A percentile compares a stretch with the other conserved stretches of the same genome.
Conservation (phyloP, 2,888 invertebrate species). For the Suillia variegata region DNA sequence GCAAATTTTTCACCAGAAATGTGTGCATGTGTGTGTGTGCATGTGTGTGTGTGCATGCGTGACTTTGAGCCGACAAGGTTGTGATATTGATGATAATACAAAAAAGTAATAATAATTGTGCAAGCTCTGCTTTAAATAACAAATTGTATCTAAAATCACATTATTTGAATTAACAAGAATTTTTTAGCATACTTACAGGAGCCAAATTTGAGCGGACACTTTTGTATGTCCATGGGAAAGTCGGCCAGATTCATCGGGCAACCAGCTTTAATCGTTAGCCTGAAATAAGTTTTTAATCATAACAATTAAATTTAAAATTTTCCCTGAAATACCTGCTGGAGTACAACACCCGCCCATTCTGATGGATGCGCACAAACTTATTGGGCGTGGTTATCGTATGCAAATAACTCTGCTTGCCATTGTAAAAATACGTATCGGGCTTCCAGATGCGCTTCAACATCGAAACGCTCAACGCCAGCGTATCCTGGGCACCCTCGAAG, state of each 20-base stretch:
- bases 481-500: constrained; percentile 70
- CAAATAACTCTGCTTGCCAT: constrained; percentile 80
- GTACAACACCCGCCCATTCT: constrained; percentile 76
- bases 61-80: neutral
- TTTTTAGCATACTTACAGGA: constrained; percentile 73
- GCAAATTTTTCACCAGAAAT: too few relatives aligned
- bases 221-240: constrained; percentile 85
- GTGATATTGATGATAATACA: too few relatives aligned
- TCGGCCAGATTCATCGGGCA: constrained; percentile 85
- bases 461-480: constrained; percentile 76
- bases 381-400: constrained; percentile 87
- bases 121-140: too few relatives aligned
- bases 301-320: neutral
- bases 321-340: constrained; percentile 69
- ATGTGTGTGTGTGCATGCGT: neutral
- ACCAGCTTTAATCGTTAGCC: constrained; percentile 81
- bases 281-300: constrained; percentile 46
- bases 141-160: too few relatives aligned
- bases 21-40: too few relatives aligned
- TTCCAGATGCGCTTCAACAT: constrained; percentile 84
- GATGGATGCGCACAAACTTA: constrained; percentile 78
- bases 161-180: too few relatives aligned
- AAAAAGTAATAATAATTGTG: too few relatives aligned
- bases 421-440: constrained; percentile 84
- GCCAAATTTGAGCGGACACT: constrained; percentile 79